Base-by-base conservation (phyloP, 2,797 vertebrate genomes). In the Onychomys torridus region DNA sequence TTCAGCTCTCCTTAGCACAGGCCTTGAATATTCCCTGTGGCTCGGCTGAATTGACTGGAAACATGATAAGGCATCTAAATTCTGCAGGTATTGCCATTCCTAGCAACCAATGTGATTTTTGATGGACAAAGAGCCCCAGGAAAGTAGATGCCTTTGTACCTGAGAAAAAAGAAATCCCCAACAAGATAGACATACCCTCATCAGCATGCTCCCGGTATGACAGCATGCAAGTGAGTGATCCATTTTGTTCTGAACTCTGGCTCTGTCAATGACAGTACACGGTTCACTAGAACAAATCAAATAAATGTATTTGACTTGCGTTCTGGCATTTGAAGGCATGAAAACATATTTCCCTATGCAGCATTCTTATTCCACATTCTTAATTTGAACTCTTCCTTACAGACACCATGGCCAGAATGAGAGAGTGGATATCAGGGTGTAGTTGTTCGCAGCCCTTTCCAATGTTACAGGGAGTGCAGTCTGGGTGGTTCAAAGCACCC, bases 101-200 rank as follows among this genome's bases (percentile, higher is more conserved):
- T 96, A 96, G 96, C 96, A 97, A 94, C 95, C 96, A 96, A 83
- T 93, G 98, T 97, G 87, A 93, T 95, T 97, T 97, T 77, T 97
- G 87, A 96, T 4, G 87, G 97, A 98, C 93, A 95, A 93, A 97
- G 93, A 97, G 95, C 82, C 93, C 89, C 86, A 96, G 95, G 93
- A 97, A 96, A 98, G 94, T 77, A 95, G 79, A 83, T 76, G 89
- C 79, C 89, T 96, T 96, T 97, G 95, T 97, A 97, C 77, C 63
- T 75, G 75, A 93, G 95, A 84, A 95, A 95, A 98, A 97, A 96
- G 96, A 97, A 97, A 95, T 94, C 96, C 93, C 89, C 69, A 96
- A 93, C 87, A 93, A 87, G 93, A 87, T 17, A 95, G 95, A 96
- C 87, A 25, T 75, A 37, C 89, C 71, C 95, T 97, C 91, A 97